Percentiles rank a stretch among this genome's conserved stretches.
Conservation (phyloP, 1,140 invertebrate genomes). For the Drosophila grimshawi region DNA sequence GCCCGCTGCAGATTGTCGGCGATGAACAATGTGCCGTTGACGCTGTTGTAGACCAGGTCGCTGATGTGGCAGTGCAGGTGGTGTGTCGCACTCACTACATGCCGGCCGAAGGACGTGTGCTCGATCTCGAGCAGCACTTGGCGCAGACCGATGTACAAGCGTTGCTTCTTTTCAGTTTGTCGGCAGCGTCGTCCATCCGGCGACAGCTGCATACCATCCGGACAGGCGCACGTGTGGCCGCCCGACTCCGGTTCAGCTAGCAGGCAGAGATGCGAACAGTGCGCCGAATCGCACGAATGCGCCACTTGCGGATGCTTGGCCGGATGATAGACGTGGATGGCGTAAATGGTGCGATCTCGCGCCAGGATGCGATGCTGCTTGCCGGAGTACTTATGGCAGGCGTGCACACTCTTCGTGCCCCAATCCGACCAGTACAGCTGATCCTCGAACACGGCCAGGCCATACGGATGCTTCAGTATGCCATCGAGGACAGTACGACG, state of each 20-base stretch:
- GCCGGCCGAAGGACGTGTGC: conserved; percentile 85
- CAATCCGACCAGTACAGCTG: conserved; percentile 95
- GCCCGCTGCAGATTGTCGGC: conserved; percentile 85
- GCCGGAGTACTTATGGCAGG: conserved; percentile 89
- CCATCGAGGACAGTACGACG: conserved; percentile 87
- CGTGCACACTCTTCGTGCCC: conserved; percentile 87
- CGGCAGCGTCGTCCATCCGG: conserved; percentile 86
- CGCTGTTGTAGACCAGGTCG: conserved; percentile 84
- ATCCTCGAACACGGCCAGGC: conserved; percentile 94
- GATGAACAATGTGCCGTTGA: conserved; percentile 85
- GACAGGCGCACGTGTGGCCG: conserved; percentile 91
- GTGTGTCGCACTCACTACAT: conserved; percentile 68
- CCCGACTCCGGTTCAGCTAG: conserved; percentile 86
- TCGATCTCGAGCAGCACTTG: conserved; percentile 84
- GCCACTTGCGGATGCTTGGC: conserved; percentile 85
- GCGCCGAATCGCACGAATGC: conserved; percentile 89
- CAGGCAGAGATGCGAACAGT: conserved; percentile 93
- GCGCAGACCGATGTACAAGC: conserved; percentile 81
- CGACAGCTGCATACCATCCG: conserved; percentile 88
- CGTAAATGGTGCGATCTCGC: conserved; percentile 86
- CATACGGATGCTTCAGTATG: conserved; percentile 90
- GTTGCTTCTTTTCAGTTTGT: conserved; percentile 84
- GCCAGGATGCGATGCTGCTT: conserved; percentile 86
- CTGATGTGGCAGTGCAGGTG: conserved; percentile 82
- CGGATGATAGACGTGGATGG: conserved; percentile 89